phyloP scores from a whole-genome alignment of 2,113 vertebrate species.

The Oxygymnocypris stewartii region DNA sequence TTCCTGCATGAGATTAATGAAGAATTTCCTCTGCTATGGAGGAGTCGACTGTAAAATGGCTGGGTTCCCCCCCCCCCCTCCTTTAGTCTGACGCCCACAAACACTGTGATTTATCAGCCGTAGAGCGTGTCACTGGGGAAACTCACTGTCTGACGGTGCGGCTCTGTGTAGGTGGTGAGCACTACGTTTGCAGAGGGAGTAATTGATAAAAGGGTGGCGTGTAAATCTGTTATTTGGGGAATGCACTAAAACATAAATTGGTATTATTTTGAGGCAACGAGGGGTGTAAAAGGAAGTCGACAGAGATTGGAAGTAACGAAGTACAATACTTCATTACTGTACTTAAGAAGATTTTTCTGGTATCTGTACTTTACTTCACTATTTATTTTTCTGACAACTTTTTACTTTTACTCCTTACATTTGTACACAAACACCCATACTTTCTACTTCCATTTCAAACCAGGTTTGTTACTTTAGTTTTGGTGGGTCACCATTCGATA shows the following conservation, averaged over 20 bases:
- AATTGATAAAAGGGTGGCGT: not conserved
- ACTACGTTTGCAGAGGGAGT: not conserved
- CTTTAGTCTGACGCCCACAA: slow-evolving; percentile 34
- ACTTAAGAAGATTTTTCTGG: too few species aligned
- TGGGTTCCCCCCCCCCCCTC: not conserved
- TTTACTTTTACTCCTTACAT: too few species aligned
- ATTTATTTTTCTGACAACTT: too few species aligned
- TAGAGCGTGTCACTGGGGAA: slow-evolving; percentile 7
- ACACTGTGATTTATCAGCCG: slow-evolving; percentile 24
- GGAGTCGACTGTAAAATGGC: not conserved
- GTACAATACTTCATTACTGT: too few species aligned
- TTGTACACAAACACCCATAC: too few species aligned
- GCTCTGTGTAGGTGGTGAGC: slow-evolving; percentile 16
- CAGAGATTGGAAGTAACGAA: too few species aligned
- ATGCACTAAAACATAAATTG: not conserved
- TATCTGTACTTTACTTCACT: too few species aligned
- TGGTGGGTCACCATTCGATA: too few species aligned
- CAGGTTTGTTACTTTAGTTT: too few species aligned
- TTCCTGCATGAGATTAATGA: slow-evolving; percentile 28
- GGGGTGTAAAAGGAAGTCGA: not conserved
- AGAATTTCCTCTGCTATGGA: slow-evolving; percentile 20
- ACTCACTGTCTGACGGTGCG: slow-evolving; percentile 12
- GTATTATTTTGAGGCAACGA: not conserved
- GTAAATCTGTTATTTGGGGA: slow-evolving; percentile 15
- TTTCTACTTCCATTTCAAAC: too few species aligned